Conservation (phyloP, 2,888 invertebrate genomes). For the Luperina nickerlii region DNA sequence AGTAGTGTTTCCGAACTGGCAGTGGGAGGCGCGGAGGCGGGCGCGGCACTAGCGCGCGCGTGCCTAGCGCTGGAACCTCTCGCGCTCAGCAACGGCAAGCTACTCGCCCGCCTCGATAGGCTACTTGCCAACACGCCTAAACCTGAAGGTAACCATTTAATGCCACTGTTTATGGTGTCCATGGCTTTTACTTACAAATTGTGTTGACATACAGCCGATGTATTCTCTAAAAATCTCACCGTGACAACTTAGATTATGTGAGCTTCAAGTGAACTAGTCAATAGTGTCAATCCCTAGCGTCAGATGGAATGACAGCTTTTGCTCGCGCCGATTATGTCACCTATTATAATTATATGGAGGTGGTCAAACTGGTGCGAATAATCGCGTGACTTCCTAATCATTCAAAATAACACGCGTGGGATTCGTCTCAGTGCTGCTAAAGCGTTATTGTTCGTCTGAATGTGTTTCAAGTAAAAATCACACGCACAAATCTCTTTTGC, state of each 20-base stretch:
- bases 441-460: background rate
- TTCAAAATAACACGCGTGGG: background rate
- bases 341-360: background rate
- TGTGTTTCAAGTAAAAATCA: background rate
- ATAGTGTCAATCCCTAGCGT: too few relatives aligned
- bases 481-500: background rate
- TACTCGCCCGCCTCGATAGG: conserved; percentile 92
- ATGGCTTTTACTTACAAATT: background rate
- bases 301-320: background rate
- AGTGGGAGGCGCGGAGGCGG: conserved; percentile 72
- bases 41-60: conserved; percentile 85
- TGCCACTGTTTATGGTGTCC: background rate
- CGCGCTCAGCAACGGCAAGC: conserved; percentile 94
- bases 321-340: background rate
- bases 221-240: too few relatives aligned
- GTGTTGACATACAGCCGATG: background rate
- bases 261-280: too few relatives aligned
- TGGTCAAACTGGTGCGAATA: background rate
- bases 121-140: conserved; percentile 91
- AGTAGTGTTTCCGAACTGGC: conserved; percentile 77
- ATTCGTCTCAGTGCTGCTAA: background rate
- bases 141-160: conserved; percentile 33
- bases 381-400: background rate
- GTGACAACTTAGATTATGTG: too few relatives aligned
- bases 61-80: conserved; percentile 94